phyloP scores from a whole-genome alignment of 2,888 invertebrate species.

The Hemithea aestivaria region DNA sequence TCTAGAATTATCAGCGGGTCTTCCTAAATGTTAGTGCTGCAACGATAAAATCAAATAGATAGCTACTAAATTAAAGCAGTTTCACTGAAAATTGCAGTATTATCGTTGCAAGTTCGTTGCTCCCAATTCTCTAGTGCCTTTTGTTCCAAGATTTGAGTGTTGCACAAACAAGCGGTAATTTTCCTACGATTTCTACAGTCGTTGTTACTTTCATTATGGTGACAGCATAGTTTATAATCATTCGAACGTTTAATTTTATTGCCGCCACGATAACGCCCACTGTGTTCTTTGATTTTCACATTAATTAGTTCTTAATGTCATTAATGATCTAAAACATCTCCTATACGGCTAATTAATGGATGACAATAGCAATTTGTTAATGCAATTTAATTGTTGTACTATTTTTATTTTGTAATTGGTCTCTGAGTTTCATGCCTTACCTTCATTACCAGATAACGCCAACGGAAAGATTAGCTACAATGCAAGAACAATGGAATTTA shows the following conservation, averaged over 20 bases:
- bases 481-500: too few species aligned
- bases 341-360: too few species aligned
- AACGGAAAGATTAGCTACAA: too few species aligned
- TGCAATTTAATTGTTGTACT: too few species aligned
- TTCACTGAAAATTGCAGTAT: conserved; percentile 12
- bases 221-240: conserved; percentile 2
- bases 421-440: too few species aligned
- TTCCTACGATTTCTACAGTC: conserved; percentile 3
- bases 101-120: conserved; percentile 21
- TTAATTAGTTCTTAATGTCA: too few species aligned
- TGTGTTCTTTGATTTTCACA: background rate
- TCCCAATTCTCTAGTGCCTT: conserved; percentile 10
- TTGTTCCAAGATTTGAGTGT: conserved; percentile 3
- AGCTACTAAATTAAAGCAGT: conserved; percentile 7
- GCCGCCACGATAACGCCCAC: conserved; percentile 18
- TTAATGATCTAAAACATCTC: too few species aligned
- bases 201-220: background rate
- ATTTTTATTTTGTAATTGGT: too few species aligned
- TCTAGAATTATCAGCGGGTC: too few species aligned
- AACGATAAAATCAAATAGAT: conserved; percentile 1
- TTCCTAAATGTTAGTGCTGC: too few species aligned
- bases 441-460: too few species aligned
- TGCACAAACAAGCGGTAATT: conserved; percentile 1
- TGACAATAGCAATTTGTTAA: too few species aligned
- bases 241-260: conserved; percentile 17